Base-by-base conservation (phyloP, 2,113 vertebrate species). In the Phylloscopus trochiloides region DNA sequence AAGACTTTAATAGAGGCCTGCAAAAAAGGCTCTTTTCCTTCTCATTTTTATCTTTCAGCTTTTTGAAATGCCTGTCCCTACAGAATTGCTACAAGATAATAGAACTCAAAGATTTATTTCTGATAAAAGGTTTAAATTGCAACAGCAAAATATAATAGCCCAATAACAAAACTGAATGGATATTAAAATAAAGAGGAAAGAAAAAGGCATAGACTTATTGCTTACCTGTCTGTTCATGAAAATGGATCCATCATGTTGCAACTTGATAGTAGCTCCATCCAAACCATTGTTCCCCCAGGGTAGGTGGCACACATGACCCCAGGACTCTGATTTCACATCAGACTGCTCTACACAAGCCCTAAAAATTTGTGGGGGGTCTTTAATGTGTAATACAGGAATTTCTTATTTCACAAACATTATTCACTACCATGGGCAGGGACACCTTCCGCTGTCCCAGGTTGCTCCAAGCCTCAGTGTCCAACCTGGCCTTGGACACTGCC, bases 91-190 rank as follows among this genome's bases (percentile, higher is more conserved):
- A 71, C 38, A 66, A 76, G 78, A 75, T 75, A 87, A 92, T 86
- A 94, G 92, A 94, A 71, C 47, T 90, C 72, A 63, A 79, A 88
- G 86, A 94, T 94, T 95, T 96, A 92, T 92, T 95, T 94, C 83
- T 86, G 83, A 91, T 95, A 77, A 90, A 87, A 92, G 91, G 47
- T 72, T 94, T 89, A 86, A 94, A 94, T 95, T 94, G 92, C 91
- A 86, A 91, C 87, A 95, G 88, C 91, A 94, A 93, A 94, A 76
- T 67, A 62, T 94, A 94, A 94, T 83, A 94, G 75, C 55, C 65
- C 76, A 91, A 88, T 94, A 90, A 86, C 34, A 74, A 71, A 82
- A 71, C 38, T 20, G 83, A 77, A 67, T 32, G 71, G 76, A 43
- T 83, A 94, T 88, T 96, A 92, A 79, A 82, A 94, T 51, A 87